A percentile compares a stretch with the other conserved stretches of the same genome.
Conservation (phyloP, 1,140 invertebrate genomes). For the Drusus annulatus region DNA sequence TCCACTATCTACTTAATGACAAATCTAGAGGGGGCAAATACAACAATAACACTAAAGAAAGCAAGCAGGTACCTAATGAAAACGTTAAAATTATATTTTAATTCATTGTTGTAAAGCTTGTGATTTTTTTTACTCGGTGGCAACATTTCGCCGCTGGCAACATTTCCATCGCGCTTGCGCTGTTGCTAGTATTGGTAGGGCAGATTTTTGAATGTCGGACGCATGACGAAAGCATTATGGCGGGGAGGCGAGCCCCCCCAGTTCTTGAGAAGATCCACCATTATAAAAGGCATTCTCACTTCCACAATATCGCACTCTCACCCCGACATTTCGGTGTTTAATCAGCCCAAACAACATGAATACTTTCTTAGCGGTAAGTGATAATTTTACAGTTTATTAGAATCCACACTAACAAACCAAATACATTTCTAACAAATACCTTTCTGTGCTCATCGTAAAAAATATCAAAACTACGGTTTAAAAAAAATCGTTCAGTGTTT, state of each 20-base stretch:
- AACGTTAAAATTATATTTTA: too few relatives aligned
- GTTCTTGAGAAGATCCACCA: slow-evolving; percentile 49
- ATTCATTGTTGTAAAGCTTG: too few relatives aligned
- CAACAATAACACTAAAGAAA: too few relatives aligned
- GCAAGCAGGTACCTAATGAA: too few relatives aligned
- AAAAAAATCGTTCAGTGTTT: too few relatives aligned
- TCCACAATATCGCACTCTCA: slow-evolving; percentile 52
- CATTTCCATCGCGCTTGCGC: neutral
- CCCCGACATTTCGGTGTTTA: slow-evolving; percentile 55
- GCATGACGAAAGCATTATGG: neutral
- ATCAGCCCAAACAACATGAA: slow-evolving; percentile 55
- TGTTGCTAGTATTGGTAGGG: slow-evolving; percentile 3
- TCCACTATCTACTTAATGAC: too few relatives aligned
- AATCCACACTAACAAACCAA: neutral
- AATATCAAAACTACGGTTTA: neutral
- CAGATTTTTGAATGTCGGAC: slow-evolving; percentile 47
- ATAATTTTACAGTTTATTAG: slow-evolving; percentile 11
- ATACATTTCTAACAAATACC: neutral
- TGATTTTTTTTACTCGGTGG: too few relatives aligned
- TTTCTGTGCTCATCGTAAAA: neutral
- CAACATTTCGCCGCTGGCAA: too few relatives aligned
- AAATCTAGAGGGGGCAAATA: too few relatives aligned
- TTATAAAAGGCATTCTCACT: slow-evolving; percentile 51
- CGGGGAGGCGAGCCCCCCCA: slow-evolving; percentile 36
- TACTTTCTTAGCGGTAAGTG: slow-evolving; percentile 57